phyloP scores from a whole-genome alignment of 2,888 invertebrate species.

The Cyaniris semiargus region DNA sequence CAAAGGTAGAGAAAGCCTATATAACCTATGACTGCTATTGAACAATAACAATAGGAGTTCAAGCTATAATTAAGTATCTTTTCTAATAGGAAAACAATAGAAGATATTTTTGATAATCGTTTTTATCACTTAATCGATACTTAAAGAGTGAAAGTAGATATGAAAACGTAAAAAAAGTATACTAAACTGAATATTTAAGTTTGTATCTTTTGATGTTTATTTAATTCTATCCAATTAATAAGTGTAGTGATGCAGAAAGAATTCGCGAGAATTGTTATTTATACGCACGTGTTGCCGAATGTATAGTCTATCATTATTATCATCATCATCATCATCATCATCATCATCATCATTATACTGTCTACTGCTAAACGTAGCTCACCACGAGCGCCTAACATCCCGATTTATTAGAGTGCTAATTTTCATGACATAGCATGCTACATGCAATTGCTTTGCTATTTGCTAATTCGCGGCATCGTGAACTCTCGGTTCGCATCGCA shows the following conservation, averaged over 20 bases:
- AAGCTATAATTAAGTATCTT: background rate
- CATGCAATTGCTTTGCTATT: too few relatives aligned
- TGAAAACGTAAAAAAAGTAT: background rate
- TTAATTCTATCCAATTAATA: background rate
- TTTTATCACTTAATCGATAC: background rate
- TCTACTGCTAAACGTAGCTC: too few relatives aligned
- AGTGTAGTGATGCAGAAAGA: background rate
- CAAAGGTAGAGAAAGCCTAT: background rate
- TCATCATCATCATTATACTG: too few relatives aligned
- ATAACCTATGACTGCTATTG: background rate
- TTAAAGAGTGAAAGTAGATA: background rate
- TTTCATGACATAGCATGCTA: too few relatives aligned
- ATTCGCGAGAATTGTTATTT: background rate
- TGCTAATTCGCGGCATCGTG: too few relatives aligned
- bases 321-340: too few relatives aligned
- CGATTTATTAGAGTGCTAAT: too few relatives aligned
- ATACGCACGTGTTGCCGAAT: background rate
- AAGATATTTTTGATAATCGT: background rate
- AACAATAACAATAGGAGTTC: background rate
- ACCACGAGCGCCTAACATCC: too few relatives aligned
- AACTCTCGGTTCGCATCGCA: too few relatives aligned
- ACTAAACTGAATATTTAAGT: background rate
- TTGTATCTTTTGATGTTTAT: background rate
- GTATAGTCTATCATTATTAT: background rate
- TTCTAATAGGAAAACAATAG: constrained; percentile 9